These are phyloP conservation scores for Hofmannophila pseudospretella DNA, from an alignment of 2,888 invertebrate genomes.

Conservation along the genomic window DNA sequence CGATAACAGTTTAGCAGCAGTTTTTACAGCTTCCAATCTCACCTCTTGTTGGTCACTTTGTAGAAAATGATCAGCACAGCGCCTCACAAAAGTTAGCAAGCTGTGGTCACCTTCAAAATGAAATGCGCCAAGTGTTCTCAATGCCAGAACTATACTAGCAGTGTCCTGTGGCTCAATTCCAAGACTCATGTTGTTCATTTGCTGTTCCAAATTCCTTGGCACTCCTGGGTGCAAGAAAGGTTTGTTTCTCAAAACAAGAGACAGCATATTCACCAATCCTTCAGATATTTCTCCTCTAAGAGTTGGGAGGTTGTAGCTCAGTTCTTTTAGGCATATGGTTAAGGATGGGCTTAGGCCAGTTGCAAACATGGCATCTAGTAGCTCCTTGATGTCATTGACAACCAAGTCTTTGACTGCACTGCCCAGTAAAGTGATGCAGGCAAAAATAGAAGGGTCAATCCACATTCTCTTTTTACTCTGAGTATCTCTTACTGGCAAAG, in stretches of 20 bases:
- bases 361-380: slow-evolving; percentile 94
- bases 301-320: slow-evolving; percentile 91
- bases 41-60: slow-evolving; percentile 95
- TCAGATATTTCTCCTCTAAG: slow-evolving; percentile 94
- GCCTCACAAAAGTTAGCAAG: slow-evolving; percentile 92
- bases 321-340: slow-evolving; percentile 93
- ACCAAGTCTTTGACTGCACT: slow-evolving; percentile 90
- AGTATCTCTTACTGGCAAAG: slow-evolving; percentile 87
- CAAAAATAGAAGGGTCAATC: slow-evolving; percentile 93
- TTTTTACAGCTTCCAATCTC: slow-evolving; percentile 93
- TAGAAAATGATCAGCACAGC: slow-evolving; percentile 95
- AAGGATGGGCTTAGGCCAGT: slow-evolving; percentile 94
- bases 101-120: slow-evolving; percentile 94
- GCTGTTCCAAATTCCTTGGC: slow-evolving; percentile 79
- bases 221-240: slow-evolving; percentile 89
- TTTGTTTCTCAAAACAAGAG: slow-evolving; percentile 92
- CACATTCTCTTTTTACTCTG: slow-evolving; percentile 85
- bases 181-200: slow-evolving; percentile 62
- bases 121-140: slow-evolving; percentile 93
- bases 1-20: slow-evolving; percentile 92
- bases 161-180: slow-evolving; percentile 83
- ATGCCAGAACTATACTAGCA: slow-evolving; percentile 91
- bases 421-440: slow-evolving; percentile 94
- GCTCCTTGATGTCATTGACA: slow-evolving; percentile 86
- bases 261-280: slow-evolving; percentile 93